Evolutionary conservation across 1,140 invertebrate species (phyloP), one percentile per base, ranked within the genome.

Genomic region (Dryas iulia): DNA sequence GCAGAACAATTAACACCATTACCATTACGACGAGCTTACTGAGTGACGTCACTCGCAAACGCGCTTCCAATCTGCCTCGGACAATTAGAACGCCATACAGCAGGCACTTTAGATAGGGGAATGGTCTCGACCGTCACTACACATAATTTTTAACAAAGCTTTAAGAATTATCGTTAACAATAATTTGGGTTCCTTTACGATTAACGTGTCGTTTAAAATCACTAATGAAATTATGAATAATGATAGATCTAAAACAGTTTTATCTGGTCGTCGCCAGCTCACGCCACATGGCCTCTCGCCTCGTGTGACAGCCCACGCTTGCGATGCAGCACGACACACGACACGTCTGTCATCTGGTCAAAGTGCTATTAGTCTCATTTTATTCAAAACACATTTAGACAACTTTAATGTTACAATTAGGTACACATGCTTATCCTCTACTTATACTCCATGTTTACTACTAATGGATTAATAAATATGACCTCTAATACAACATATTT

Each of bases 1-100:
- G 47, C 63, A 59, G 66, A 60, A 63, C 59, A 69, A 62, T 52
- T 58, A 59, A 63, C 66, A 18, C 54, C 66, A 47, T 21, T 21
- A 18, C n/a, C 33, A 69, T 62, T 69, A 69, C 53, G 59, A 58
- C 66, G 59, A 69, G 59, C 58, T 62, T 62, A 26, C 33, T 4
- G 1, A 10, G 25, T 69, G 59, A 69, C 59, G 66, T 69, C 66
- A 69, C 47, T 35, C 33, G 33, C 33, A 35, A n/a, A n/a, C n/a
- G n/a, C n/a, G n/a, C n/a, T n/a, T n/a, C n/a, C 33, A 1, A 11
- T 14, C 33, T 3, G 1, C n/a, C 33, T 12, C 0, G 12, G 2
- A 14, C 18, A 3, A 28, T 28, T 28, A 28, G 26, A 28, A 28
- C 3, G 6, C 26, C 3, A 28, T 28, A 6, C 26, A 28, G 26